phyloP scores from a whole-genome alignment of 2,113 vertebrate species.

The Bubalus kerabau region DNA sequence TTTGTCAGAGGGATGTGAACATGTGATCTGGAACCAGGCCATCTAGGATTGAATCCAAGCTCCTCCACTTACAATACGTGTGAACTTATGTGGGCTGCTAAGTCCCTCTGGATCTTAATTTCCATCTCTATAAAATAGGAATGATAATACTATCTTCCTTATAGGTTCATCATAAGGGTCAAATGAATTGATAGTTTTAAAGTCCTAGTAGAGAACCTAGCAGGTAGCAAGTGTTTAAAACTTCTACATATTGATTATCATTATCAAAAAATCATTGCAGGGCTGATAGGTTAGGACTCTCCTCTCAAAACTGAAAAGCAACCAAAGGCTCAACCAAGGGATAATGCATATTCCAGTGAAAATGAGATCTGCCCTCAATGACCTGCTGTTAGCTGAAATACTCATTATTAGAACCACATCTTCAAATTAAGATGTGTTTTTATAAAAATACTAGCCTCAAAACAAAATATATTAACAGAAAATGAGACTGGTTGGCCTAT shows the following conservation, averaged over 20 bases:
- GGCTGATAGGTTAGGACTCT: background rate
- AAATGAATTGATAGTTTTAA: background rate
- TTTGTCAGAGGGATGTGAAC: background rate
- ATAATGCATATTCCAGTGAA: background rate
- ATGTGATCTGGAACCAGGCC: background rate
- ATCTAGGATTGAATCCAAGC: background rate
- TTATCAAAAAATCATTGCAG: background rate
- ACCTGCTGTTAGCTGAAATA: background rate
- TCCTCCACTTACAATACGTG: background rate
- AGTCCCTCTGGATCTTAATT: background rate
- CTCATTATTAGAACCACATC: background rate
- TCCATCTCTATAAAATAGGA: background rate
- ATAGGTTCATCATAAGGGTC: background rate
- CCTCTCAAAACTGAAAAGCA: background rate
- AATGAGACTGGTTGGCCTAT: background rate
- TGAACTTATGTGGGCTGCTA: background rate
- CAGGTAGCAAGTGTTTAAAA: background rate
- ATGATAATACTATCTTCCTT: background rate
- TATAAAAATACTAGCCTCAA: background rate
- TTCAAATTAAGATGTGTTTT: constrained; percentile 11
- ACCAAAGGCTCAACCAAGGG: background rate
- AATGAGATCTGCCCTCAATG: background rate
- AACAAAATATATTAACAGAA: background rate
- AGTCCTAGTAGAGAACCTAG: background rate
- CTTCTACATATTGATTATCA: background rate